These are phyloP conservation scores for Euplexia lucipara DNA, from an alignment of 2,888 invertebrate genomes.

Conservation along the genomic window DNA sequence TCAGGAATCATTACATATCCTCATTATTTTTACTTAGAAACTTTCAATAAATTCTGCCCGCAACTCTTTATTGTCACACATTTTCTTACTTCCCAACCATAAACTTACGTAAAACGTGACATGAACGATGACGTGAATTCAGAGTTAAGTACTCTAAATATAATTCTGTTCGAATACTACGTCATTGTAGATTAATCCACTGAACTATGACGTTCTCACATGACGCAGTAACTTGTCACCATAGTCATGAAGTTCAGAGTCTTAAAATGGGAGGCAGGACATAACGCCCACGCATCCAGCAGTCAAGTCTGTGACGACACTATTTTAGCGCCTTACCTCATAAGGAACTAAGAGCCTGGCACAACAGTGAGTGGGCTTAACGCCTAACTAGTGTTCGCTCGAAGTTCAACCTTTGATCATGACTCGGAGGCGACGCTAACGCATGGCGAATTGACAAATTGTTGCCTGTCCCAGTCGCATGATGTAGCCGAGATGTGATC, in stretches of 20 bases:
- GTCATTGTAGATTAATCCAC: background rate
- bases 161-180: background rate
- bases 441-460: constrained; percentile 59
- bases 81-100: background rate
- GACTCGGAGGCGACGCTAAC: constrained; percentile 50
- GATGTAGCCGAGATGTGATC: constrained; percentile 44
- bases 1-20: background rate
- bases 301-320: constrained; percentile 13
- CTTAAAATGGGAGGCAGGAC: background rate
- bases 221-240: constrained; percentile 9
- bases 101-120: too few relatives aligned
- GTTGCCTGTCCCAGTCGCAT: constrained; percentile 25
- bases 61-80: background rate
- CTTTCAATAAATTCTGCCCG: background rate
- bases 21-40: constrained; percentile 1
- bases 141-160: background rate
- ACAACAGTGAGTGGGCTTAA: constrained; percentile 42
- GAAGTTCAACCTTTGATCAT: constrained; percentile 35
- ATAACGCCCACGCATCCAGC: constrained; percentile 5
- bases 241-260: constrained; percentile 27
- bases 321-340: constrained; percentile 15
- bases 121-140: background rate
- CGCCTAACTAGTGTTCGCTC: constrained; percentile 40
- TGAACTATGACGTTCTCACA: constrained; percentile 16
- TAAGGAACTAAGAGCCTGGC: constrained; percentile 26